Conservation (phyloP, 1,140 invertebrate species). For the Drosophila prosaltans region DNA sequence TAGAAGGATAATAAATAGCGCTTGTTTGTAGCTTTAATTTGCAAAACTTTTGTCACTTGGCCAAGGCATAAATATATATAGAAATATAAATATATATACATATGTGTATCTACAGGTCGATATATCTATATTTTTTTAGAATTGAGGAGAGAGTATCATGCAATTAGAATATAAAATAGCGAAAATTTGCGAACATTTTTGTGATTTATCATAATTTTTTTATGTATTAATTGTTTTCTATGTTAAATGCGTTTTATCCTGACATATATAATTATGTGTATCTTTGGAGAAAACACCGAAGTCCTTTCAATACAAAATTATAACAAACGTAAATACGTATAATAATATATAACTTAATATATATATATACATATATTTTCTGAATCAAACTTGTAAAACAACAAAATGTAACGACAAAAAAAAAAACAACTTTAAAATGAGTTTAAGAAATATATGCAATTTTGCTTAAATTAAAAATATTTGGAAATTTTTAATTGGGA, state of each 20-base stretch:
- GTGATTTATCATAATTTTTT: constrained; percentile 75
- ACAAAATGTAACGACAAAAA: constrained; percentile 38
- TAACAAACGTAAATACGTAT: constrained; percentile 39
- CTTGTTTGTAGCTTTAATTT: constrained; percentile 41
- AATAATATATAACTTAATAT: constrained; percentile 36
- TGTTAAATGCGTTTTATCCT: constrained; percentile 58
- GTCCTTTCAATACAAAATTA: constrained; percentile 58
- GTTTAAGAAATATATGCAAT: constrained; percentile 58
- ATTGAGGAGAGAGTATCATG: constrained; percentile 39
- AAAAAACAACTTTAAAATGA: constrained; percentile 46
- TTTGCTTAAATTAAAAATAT: constrained; percentile 53
- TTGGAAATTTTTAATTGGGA: constrained; percentile 5
- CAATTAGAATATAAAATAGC: constrained; percentile 67
- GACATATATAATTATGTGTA: constrained; percentile 3
- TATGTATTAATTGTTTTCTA: constrained; percentile 58
- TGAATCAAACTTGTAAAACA: constrained; percentile 62
- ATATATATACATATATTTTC: constrained; percentile 65
- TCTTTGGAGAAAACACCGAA: constrained; percentile 13
- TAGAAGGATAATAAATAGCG: constrained; percentile 9
- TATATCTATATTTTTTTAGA: constrained; percentile 57
- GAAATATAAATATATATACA: constrained; percentile 27
- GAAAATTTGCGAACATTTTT: constrained; percentile 76
- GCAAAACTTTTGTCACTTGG: constrained; percentile 45
- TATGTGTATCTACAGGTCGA: neutral
- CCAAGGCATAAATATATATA: constrained; percentile 27